Base-by-base conservation (phyloP, 1,140 invertebrate genomes). In the Lineus longissimus region DNA sequence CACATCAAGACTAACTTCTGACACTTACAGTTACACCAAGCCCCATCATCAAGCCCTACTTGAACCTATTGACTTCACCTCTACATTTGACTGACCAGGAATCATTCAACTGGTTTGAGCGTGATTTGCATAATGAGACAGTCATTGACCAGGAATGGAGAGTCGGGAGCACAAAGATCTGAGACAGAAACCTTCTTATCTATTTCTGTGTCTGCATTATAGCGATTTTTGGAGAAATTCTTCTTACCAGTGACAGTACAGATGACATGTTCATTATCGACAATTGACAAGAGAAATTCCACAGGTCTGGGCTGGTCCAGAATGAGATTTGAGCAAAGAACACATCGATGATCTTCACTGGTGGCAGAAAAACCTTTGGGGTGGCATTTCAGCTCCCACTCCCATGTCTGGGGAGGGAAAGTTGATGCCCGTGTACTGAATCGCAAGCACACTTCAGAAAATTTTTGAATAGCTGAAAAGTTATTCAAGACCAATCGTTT, bases 151-250 rank as follows among this genome's bases (percentile, higher is more conserved):
- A 76, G 65, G 11, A 74, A 66, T 17, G 72, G 73, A 19, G 74
- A 76, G 47, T 74, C 66, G 11, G 67, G 63, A 59, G 71, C 67
- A 47, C 59, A 65, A 13, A 78, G 64, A 19, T 78, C 76, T 33
- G 61, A 69, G 9, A 76, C 70, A 22, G 73, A 67, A 2, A 79
- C 65, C 55, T 77, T 76, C 60, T 79, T 77, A 33, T 79, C 77
- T 61, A 79, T 71, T 64, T 79, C 77, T 25, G 76, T 79, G 62
- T 77, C 77, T 23, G 71, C 72, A 27, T 72, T 73, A 63, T 76
- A 81, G 43, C 82, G 63, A 6, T 80, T 78, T 61, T 83, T 84
- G 17, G 79, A 81, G 65, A 84, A 84, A 55, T 76, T 77, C 59
- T 83, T 83, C 65, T 74, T 77, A 0, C 81, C 81, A 56, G 70